Base-by-base conservation (phyloP, 2,797 vertebrate species). In the Neosilurus hyrtlii region DNA sequence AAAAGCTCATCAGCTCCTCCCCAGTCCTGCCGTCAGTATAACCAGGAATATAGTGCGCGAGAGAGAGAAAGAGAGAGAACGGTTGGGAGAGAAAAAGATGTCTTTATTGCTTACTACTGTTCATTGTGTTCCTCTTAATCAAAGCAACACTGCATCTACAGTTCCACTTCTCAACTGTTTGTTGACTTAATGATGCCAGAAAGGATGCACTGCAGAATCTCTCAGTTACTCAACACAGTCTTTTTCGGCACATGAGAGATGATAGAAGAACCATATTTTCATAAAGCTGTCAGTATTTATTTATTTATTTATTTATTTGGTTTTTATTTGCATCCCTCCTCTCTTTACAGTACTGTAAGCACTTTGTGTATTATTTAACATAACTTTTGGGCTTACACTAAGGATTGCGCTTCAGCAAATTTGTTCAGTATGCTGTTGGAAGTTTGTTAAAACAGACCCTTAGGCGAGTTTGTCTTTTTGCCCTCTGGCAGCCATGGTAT, bases 401-500 rank as follows among this genome's bases (percentile, higher is more conserved):
- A 74, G 57, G 43, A n/a, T 49, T 35, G 62, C 52, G 79, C 52
- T 49, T 83, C 72, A 72, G 72, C 78, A 54, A 59, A 56, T 83
- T n/a, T 73, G 26, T 54, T 75, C 67, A 63, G 59, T 24, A 15
- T 59, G 49, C 78, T 66, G 18, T n/a, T 72, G 72, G 74, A 59
- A 51, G 78, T 83, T 81, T 67, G 52, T 78, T 66, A 83, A 71
- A 83, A 83, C 56, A 16, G 35, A 78, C 78, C 82, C 82, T 81
- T 26, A 67, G 85, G 82, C 16, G 9, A 73, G 35, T 66, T 78
- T 72, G 78, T 54, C 78, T 16, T 80, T 67, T 24, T 35, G 49
- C 71, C 72, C 65, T 81, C 59, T 62, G 72, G 85, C 57, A 57
- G 51, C 72, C 30, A 18, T 9, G 35, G 54, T 59, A 20, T 71